A percentile compares a stretch with the other conserved stretches of the same genome.
Evolutionary conservation across 2,797 vertebrate genomes (phyloP).

Genomic region (Poliocrania exsul): DNA sequence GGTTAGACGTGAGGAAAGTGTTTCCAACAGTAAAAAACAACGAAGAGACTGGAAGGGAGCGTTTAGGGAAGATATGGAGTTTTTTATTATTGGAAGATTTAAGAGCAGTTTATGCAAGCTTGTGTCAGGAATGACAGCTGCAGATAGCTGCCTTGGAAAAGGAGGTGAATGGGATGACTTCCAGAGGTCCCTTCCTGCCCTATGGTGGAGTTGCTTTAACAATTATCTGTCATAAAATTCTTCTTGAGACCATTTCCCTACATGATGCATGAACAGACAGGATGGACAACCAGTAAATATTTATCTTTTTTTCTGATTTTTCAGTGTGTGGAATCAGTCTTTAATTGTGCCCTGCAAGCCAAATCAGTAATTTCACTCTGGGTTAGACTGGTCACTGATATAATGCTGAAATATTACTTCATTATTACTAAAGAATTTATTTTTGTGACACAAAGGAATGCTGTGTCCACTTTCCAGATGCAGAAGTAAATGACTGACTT

Average conservation of each 20-base stretch:
- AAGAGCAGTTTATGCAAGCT: not conserved
- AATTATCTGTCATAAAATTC: not conserved
- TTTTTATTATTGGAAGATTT: constrained; percentile 1
- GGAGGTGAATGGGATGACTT: not conserved
- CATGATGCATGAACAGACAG: not conserved
- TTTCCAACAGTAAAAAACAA: constrained; percentile 10
- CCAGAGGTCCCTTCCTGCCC: not conserved
- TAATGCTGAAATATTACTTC: not conserved
- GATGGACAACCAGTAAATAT: not conserved
- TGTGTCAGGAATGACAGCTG: not conserved
- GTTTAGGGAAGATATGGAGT: not conserved
- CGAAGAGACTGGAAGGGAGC: not conserved
- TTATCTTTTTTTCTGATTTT: not conserved
- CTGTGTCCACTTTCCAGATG: not conserved
- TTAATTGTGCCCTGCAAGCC: not conserved
- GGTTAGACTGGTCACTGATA: not conserved
- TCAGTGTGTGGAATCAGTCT: not conserved
- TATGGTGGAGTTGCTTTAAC: not conserved
- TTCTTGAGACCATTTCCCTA: not conserved
- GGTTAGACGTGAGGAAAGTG: not conserved
- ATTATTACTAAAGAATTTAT: not conserved
- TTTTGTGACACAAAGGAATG: not conserved
- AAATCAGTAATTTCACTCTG: not conserved
- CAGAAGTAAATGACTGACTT: not conserved
- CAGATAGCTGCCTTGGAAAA: not conserved